phyloP scores from a whole-genome alignment of 2,797 vertebrate species.

The Heteromormyrus szaboi region DNA sequence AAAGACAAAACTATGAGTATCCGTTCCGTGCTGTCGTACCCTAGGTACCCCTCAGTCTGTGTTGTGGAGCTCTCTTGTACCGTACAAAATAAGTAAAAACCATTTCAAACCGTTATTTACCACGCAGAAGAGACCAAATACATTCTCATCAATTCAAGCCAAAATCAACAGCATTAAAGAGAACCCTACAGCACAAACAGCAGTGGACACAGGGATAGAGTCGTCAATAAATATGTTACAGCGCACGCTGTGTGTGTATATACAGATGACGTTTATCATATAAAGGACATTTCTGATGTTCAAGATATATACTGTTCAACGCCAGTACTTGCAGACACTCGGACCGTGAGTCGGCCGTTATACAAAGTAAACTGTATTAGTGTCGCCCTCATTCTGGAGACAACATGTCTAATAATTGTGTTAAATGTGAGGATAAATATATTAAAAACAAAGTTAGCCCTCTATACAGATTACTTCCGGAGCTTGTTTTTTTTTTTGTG shows the following conservation, averaged over 20 bases:
- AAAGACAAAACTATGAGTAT: slow-evolving; percentile 42
- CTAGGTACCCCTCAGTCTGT: slow-evolving; percentile 37
- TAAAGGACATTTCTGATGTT: slow-evolving; percentile 16
- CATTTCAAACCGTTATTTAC: neutral
- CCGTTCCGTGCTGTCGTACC: slow-evolving; percentile 37
- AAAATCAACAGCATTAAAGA: slow-evolving; percentile 23
- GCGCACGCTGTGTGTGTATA: slow-evolving; percentile 45
- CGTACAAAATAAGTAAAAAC: neutral
- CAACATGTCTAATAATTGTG: slow-evolving; percentile 17
- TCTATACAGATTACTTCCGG: neutral
- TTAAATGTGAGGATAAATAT: slow-evolving; percentile 18
- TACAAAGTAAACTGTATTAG: slow-evolving; percentile 32
- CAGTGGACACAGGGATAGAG: slow-evolving; percentile 43
- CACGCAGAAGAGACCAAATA: neutral
- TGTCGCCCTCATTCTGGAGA: slow-evolving; percentile 23
- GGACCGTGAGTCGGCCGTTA: slow-evolving; percentile 34
- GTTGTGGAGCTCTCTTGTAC: slow-evolving; percentile 34
- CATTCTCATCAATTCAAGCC: neutral
- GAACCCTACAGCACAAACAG: slow-evolving; percentile 44
- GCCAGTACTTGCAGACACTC: slow-evolving; percentile 50
- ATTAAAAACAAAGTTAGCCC: neutral
- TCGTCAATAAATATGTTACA: slow-evolving; percentile 53
- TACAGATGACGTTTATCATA: slow-evolving; percentile 35
- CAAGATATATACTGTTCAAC: slow-evolving; percentile 32
- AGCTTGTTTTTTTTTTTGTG: neutral